phyloP scores from a whole-genome alignment of 1,140 invertebrate genomes.

The Pteromalus puparum region DNA sequence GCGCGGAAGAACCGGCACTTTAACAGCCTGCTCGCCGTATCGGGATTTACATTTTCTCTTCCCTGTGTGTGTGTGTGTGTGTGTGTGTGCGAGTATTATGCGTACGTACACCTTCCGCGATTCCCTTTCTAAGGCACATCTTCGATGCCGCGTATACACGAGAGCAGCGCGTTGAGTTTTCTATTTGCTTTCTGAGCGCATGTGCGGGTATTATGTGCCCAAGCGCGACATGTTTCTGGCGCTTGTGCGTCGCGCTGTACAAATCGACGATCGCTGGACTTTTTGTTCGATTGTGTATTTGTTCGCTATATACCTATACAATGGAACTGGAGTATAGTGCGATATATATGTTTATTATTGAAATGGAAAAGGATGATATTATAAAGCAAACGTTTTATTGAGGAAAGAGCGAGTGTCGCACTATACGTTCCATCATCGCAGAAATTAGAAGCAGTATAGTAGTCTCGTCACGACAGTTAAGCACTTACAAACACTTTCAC shows the following conservation, averaged over 20 bases:
- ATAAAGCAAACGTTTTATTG: too few relatives aligned
- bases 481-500: slow-evolving; percentile 7
- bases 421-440: not conserved
- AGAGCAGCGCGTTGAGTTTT: not conserved
- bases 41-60: slow-evolving; percentile 20
- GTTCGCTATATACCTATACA: too few relatives aligned
- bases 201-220: not conserved
- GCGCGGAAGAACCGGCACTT: slow-evolving; percentile 36
- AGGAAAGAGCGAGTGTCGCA: too few relatives aligned
- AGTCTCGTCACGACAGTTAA: not conserved
- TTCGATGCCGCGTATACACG: not conserved
- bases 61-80: too few relatives aligned
- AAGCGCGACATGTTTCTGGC: slow-evolving; percentile 4
- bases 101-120: slow-evolving; percentile 5
- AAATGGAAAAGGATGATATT: too few relatives aligned
- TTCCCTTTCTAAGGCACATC: slow-evolving; percentile 23
- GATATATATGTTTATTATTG: too few relatives aligned
- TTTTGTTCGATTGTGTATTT: too few relatives aligned
- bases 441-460: not conserved
- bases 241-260: slow-evolving; percentile 18
- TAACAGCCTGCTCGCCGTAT: slow-evolving; percentile 16
- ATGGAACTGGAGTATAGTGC: too few relatives aligned
- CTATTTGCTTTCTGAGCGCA: not conserved
- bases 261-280: not conserved
- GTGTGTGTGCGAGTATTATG: not conserved